Evolutionary conservation across 2,888 invertebrate species (phyloP), one percentile per base, ranked within the genome.

Genomic region (Tachystola acroxantha): DNA sequence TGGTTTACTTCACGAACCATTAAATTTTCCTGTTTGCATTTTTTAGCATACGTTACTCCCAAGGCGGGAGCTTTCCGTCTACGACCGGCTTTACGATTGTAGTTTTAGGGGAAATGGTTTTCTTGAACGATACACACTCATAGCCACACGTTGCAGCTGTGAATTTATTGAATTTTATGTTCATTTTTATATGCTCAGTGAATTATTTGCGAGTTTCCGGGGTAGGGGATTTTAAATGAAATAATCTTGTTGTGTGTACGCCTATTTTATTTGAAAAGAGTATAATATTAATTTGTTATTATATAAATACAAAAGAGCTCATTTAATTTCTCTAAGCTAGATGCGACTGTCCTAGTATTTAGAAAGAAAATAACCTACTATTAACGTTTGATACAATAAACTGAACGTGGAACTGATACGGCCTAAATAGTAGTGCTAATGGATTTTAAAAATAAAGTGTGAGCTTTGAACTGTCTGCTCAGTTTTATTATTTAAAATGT

Each of bases 21-120:
- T 84, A 84, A 85, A 79, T 85, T 82, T 85, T 77, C 79, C 79
- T 80, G 78, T 84, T 85, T 86, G 84, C 80, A 85, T 85, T 85
- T 85, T 85, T 85, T 84, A 84, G 77, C 86, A 85, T 84, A 85
- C 74, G 84, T 78, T 85, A 80, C 70, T 71, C 70, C 63, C 65
- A 62, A 76, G 75, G 61, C 60, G 64, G 49, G 52, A 10, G 25
- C 25, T 7, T 38, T 42, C 36, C 38, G 46, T 39, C 46, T 53
- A 57, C 62, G 65, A 66, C 62, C 62, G 55, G 64, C 63, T 78
- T 80, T 76, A 81, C 78, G 78, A 78, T 71, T 77, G 69, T 74
- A 79, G 77, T 80, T 78, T 71, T 68, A 68, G 73, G 69, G 64
- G 65, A 62, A 51, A 46, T 48, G 52, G 54, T 57, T 65, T 57